Evolutionary conservation across 2,113 vertebrate genomes (phyloP).

Genomic region (Chitala chitala): DNA sequence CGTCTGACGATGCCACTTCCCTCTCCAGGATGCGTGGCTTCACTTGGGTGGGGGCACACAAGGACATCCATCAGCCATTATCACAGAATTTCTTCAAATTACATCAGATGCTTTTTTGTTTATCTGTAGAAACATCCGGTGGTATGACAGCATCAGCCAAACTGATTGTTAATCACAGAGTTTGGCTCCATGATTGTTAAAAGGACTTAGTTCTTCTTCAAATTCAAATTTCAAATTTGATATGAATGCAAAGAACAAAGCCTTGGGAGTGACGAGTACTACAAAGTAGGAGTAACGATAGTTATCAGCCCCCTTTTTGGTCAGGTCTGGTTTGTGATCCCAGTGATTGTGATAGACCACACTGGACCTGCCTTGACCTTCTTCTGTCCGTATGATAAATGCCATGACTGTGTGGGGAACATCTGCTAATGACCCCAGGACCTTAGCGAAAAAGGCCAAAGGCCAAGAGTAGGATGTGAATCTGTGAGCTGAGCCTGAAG

Average conservation of each 20-base stretch:
- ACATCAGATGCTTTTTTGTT: too few relatives aligned
- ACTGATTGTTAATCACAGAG: too few relatives aligned
- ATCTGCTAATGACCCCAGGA: neutral
- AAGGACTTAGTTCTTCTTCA: too few relatives aligned
- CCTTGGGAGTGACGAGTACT: neutral
- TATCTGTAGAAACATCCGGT: too few relatives aligned
- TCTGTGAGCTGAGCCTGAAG: neutral
- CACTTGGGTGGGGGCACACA: slow-evolving; percentile 51
- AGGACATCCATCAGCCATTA: slow-evolving; percentile 1
- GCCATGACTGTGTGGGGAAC: neutral
- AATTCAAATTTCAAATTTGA: too few relatives aligned
- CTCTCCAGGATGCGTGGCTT: slow-evolving; percentile 77
- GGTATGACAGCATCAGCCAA: too few relatives aligned
- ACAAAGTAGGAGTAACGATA: neutral
- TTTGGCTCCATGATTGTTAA: too few relatives aligned
- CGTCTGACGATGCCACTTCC: slow-evolving; percentile 49
- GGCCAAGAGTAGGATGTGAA: neutral
- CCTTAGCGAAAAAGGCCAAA: neutral
- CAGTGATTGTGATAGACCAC: neutral
- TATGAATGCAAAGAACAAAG: neutral
- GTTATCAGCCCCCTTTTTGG: neutral
- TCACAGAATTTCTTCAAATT: slow-evolving; percentile 24
- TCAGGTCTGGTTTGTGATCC: neutral
- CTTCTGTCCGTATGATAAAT: neutral
- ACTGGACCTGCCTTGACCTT: neutral